Evolutionary conservation across 92 coral and sea anemone genomes (phyloP), one percentile per base, ranked within the genome.

Genomic region (Parazoanthus atlanticus): DNA sequence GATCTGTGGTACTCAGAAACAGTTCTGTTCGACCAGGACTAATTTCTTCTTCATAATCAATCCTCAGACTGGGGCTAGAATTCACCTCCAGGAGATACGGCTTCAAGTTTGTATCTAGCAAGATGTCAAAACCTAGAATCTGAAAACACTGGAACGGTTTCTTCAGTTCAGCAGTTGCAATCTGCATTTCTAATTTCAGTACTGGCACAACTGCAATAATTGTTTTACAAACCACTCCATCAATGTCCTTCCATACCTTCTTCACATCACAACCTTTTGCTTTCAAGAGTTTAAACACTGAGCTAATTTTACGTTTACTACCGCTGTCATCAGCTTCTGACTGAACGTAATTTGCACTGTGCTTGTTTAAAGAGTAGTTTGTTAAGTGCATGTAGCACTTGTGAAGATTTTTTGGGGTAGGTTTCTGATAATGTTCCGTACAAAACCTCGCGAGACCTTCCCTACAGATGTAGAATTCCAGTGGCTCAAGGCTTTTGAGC

Each of bases 371-470:
- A 8, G 98, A 95, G 76, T 95, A 95, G 90, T 95, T 95, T 41
- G 98, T 95, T 76, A 95, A 89, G 71, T 95, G 98, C 96, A 95
- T 95, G 88, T 93, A 95, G 46, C 90, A 47, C 78, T 89, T 90
- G 89, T 88, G 95, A 19, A 95, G 80, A 36, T 95, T 95, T 88
- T 93, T 95, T 21, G 81, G 64, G 28, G 98, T 88, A 6, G 98
- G 98, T 13, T 90, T 88, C 33, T 86, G 92, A 87, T 95, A 95
- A 74, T 81, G 90, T 77, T 95, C 98, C 2, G 98, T 95, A 54
- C 98, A 95, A 86, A 95, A 93, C 17, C 98, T 80, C 33, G 93
- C 98, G 91, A 95, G 94, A 32, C 98, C 98, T 89, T 95, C 98
- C 4, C 98, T 94, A 76, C 98, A 95, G 38, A 95, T 84, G 47